Evolutionary conservation across 2,113 vertebrate species (phyloP).

Genomic region (Halichoerus grypus): DNA sequence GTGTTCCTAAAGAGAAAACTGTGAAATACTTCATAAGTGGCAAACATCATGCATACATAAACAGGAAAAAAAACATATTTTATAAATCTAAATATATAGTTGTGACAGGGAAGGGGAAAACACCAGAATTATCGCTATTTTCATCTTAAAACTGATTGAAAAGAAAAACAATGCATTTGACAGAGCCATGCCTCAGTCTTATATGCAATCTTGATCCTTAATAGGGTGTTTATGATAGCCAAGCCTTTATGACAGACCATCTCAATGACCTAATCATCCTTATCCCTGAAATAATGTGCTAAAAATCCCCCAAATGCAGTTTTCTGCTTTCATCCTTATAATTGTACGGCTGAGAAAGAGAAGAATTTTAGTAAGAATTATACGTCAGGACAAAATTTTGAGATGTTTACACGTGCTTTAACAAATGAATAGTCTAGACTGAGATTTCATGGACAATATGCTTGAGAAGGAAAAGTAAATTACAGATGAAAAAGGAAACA

Average conservation of each 20-base stretch:
- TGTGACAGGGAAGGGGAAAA: background rate
- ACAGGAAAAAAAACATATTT: background rate
- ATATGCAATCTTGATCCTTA: background rate
- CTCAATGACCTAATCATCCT: background rate
- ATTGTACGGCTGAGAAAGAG: background rate
- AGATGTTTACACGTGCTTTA: background rate
- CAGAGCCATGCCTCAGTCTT: background rate
- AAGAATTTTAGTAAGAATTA: background rate
- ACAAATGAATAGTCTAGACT: constrained; percentile 31
- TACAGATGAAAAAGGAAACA: background rate
- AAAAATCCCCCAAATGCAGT: background rate
- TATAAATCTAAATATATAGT: background rate
- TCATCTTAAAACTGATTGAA: constrained; percentile 28
- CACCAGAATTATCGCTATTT: background rate
- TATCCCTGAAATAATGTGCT: background rate
- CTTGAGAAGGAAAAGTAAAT: constrained; percentile 39
- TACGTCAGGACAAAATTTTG: background rate
- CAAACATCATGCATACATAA: background rate
- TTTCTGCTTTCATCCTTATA: background rate
- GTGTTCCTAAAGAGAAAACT: constrained; percentile 58
- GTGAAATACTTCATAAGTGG: background rate
- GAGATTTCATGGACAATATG: constrained; percentile 28
- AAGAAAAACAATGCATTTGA: background rate
- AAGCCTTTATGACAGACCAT: background rate
- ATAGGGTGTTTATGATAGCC: background rate